Percentiles rank a stretch among this genome's conserved stretches.
Conservation (phyloP, 1,140 invertebrate genomes). For the Metaphire vulgaris region DNA sequence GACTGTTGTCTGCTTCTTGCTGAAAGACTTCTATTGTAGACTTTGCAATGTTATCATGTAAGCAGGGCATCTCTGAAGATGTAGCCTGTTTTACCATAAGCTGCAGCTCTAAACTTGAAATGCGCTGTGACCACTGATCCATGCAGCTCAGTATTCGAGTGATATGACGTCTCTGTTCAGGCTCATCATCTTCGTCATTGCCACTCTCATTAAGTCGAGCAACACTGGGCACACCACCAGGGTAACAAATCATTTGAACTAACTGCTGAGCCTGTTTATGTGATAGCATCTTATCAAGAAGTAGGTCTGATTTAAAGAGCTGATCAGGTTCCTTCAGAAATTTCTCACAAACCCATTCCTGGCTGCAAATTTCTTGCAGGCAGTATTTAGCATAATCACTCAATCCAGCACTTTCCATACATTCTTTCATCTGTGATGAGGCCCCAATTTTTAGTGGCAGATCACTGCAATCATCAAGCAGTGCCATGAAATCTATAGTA, state of each 20-base stretch:
- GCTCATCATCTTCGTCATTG: constrained; percentile 43
- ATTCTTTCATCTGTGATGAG: constrained; percentile 4
- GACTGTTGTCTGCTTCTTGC: constrained; percentile 41
- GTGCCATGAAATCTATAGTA: not conserved
- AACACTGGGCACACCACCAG: constrained; percentile 58
- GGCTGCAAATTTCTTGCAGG: constrained; percentile 83
- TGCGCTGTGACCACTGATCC: constrained; percentile 94
- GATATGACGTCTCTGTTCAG: constrained; percentile 51
- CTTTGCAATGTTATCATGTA: constrained; percentile 79
- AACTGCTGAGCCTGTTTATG: constrained; percentile 78
- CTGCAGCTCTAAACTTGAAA: constrained; percentile 89
- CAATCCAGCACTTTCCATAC: constrained; percentile 56
- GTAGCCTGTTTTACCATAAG: constrained; percentile 83
- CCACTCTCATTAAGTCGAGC: constrained; percentile 30
- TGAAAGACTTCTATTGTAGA: constrained; percentile 89
- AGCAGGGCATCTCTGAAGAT: too few relatives aligned
- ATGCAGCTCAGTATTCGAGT: constrained; percentile 73
- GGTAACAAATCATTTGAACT: constrained; percentile 93
- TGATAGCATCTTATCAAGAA: constrained; percentile 80
- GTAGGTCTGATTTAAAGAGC: constrained; percentile 75
- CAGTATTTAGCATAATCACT: constrained; percentile 84
- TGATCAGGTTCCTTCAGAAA: constrained; percentile 87
- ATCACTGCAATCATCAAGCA: constrained; percentile 52
- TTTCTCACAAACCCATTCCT: constrained; percentile 91
- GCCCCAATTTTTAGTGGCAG: constrained; percentile 57